Conservation (phyloP, 2,797 vertebrate genomes). For the Etheostoma nigrum region DNA sequence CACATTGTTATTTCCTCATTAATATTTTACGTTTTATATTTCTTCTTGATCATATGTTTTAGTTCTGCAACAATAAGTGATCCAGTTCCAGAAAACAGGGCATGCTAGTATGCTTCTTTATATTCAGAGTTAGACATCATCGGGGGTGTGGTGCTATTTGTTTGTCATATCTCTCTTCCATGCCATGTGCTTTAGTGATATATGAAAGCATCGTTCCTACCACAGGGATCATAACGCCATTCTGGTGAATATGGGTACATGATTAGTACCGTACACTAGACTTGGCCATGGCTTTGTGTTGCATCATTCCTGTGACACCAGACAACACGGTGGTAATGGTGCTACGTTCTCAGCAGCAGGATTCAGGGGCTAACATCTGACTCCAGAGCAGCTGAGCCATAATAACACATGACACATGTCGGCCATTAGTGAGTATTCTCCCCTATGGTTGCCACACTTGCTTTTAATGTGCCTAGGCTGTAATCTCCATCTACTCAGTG, state of each 20-base stretch:
- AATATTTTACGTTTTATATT: too few relatives aligned
- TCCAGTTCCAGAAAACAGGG: too few relatives aligned
- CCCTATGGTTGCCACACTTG: constrained; percentile 52
- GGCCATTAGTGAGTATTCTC: constrained; percentile 48
- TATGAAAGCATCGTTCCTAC: background rate
- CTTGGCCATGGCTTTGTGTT: constrained; percentile 10
- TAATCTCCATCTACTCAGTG: constrained; percentile 66
- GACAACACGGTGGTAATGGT: constrained; percentile 32
- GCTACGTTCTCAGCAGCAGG: constrained; percentile 17
- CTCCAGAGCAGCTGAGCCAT: constrained; percentile 33
- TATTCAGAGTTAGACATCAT: too few relatives aligned
- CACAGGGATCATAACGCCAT: background rate
- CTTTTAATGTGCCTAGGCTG: constrained; percentile 68
- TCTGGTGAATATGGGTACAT: background rate
- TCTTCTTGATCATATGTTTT: too few relatives aligned
- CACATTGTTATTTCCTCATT: too few relatives aligned
- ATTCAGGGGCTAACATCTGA: constrained; percentile 41
- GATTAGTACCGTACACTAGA: background rate
- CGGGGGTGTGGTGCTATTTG: too few relatives aligned
- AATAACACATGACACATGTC: constrained; percentile 57
- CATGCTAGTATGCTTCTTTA: too few relatives aligned
- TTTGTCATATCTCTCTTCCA: too few relatives aligned
- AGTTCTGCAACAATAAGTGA: too few relatives aligned
- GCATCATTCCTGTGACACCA: constrained; percentile 38
- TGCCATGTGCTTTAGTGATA: too few relatives aligned